Evolutionary conservation across 2,888 invertebrate genomes (phyloP).

Genomic region (Catocala sponsa): DNA sequence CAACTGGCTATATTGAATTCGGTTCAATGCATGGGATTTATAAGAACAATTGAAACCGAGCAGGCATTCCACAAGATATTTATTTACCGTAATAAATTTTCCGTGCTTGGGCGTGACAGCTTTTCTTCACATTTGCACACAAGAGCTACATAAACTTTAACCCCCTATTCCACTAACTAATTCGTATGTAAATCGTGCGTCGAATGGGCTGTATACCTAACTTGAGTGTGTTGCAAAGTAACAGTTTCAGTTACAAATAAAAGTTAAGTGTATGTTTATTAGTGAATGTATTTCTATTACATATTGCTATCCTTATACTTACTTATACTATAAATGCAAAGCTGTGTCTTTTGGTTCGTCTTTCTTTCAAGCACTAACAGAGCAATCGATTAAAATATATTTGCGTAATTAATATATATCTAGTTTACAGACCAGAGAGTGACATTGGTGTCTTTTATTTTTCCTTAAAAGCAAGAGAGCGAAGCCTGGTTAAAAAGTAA

Average conservation of each 20-base stretch:
- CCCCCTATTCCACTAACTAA: slow-evolving; percentile 21
- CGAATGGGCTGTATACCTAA: slow-evolving; percentile 18
- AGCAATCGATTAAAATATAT: too few relatives aligned
- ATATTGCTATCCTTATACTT: too few relatives aligned
- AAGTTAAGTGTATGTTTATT: neutral
- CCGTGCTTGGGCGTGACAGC: slow-evolving; percentile 29
- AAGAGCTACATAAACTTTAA: slow-evolving; percentile 17
- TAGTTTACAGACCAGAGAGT: too few relatives aligned
- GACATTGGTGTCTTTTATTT: too few relatives aligned
- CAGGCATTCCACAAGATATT: slow-evolving; percentile 18
- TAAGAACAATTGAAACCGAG: slow-evolving; percentile 19
- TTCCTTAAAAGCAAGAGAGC: too few relatives aligned
- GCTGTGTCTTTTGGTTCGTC: too few relatives aligned
- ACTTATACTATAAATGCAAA: too few relatives aligned
- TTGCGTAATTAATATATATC: too few relatives aligned
- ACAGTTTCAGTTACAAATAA: neutral
- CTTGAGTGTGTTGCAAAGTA: slow-evolving; percentile 4
- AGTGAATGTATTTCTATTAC: neutral
- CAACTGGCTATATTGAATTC: too few relatives aligned
- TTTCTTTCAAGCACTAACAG: too few relatives aligned
- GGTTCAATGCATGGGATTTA: slow-evolving; percentile 2
- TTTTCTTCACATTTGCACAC: slow-evolving; percentile 21
- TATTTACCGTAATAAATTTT: slow-evolving; percentile 33
- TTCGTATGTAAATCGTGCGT: slow-evolving; percentile 28
- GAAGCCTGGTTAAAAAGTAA: too few relatives aligned